Evolutionary conservation across 1,140 invertebrate species (phyloP).

Genomic region (Cataglyphis hispanica): DNA sequence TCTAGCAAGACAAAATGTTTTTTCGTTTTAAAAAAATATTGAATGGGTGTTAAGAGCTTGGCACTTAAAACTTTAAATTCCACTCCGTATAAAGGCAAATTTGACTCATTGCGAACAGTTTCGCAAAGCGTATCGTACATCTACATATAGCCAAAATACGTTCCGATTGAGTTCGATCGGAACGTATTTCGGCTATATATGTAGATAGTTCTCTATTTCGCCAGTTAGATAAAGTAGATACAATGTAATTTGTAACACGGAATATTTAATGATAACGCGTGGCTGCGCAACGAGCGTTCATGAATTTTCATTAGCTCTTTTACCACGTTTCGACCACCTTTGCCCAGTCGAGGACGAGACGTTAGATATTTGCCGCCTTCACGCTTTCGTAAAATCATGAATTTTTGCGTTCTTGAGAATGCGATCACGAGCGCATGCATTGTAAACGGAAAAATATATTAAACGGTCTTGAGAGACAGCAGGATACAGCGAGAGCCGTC

Average conservation of each 20-base stretch:
- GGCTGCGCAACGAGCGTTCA: background rate
- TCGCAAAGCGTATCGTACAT: constrained; percentile 13
- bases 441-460: constrained; percentile 36
- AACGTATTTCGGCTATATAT: too few species aligned
- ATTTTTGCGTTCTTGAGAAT: background rate
- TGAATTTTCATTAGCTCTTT: constrained; percentile 59
- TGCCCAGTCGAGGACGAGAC: background rate
- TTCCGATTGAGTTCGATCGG: constrained; percentile 13
- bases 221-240: constrained; percentile 25
- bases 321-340: constrained; percentile 39
- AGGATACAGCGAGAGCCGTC: background rate
- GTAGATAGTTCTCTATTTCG: constrained; percentile 26
- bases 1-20: background rate
- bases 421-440: background rate
- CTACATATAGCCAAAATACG: background rate
- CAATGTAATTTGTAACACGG: constrained; percentile 59
- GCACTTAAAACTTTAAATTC: background rate
- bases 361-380: constrained; percentile 12
- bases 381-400: constrained; percentile 2
- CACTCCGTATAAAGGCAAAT: background rate
- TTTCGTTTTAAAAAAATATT: background rate
- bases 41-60: background rate
- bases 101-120: constrained; percentile 27
- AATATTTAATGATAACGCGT: constrained; percentile 33
- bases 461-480: constrained; percentile 12